phyloP scores from a whole-genome alignment of 2,888 invertebrate genomes.

The Esperia sulphurella region DNA sequence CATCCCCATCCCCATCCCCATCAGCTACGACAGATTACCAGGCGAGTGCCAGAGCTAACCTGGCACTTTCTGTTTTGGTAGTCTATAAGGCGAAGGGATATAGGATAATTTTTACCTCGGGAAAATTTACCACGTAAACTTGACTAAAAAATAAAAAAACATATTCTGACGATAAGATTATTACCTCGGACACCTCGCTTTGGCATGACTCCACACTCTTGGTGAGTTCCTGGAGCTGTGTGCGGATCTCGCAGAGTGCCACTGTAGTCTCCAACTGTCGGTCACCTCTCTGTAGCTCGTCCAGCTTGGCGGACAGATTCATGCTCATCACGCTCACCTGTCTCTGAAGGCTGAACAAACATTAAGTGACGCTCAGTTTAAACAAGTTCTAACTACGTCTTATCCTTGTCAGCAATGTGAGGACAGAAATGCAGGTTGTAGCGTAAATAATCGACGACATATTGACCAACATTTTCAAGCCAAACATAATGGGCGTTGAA shows the following conservation, averaged over 20 bases:
- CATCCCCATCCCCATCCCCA: too few species aligned
- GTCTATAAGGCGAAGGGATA: too few species aligned
- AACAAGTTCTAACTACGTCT: neutral
- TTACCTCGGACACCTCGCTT: constrained; percentile 93
- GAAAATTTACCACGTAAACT: too few species aligned
- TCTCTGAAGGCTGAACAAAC: constrained; percentile 91
- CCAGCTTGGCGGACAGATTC: constrained; percentile 96
- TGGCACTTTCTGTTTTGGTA: too few species aligned
- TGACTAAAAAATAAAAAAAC: neutral
- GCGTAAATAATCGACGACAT: too few species aligned
- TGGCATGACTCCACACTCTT: constrained; percentile 97
- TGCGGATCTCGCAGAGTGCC: constrained; percentile 95
- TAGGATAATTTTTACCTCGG: too few species aligned
- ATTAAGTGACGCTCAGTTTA: neutral
- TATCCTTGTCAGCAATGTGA: too few species aligned
- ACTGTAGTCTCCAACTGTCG: constrained; percentile 95
- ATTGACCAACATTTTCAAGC: too few species aligned
- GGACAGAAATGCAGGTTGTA: too few species aligned
- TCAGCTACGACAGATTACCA: too few species aligned
- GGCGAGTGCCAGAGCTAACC: too few species aligned
- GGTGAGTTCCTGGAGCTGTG: constrained; percentile 94
- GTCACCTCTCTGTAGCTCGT: constrained; percentile 94
- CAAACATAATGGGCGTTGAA: too few species aligned
- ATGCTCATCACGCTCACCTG: constrained; percentile 99
- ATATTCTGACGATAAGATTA: constrained; percentile 8